Evolutionary conservation across 2,113 vertebrate species (phyloP).

Genomic region (Bostrychus sinensis): DNA sequence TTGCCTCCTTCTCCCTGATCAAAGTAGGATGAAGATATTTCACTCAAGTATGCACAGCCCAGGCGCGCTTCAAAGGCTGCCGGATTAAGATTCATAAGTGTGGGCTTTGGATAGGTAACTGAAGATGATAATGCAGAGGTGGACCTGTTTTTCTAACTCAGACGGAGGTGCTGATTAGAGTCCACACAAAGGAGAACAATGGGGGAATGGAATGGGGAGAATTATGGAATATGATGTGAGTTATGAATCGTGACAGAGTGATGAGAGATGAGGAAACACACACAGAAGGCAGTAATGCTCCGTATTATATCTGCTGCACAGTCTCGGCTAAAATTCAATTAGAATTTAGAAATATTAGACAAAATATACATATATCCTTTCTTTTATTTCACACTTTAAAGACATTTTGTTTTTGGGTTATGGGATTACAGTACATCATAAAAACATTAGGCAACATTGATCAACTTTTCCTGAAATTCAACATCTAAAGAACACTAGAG

Average conservation of each 20-base stretch:
- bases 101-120: constrained; percentile 53
- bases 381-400: not conserved
- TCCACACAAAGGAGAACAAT: not conserved
- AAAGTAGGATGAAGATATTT: constrained; percentile 73
- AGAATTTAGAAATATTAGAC: constrained; percentile 8
- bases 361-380: not conserved
- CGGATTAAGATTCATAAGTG: constrained; percentile 71
- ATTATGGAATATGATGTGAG: not conserved
- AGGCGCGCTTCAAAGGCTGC: constrained; percentile 64
- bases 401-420: not conserved
- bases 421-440: not conserved
- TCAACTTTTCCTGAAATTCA: too few relatives aligned
- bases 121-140: constrained; percentile 63
- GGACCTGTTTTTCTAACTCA: constrained; percentile 52
- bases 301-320: not conserved
- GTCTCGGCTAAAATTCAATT: not conserved
- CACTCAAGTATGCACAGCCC: constrained; percentile 60
- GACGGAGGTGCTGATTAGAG: constrained; percentile 25
- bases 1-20: constrained; percentile 70
- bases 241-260: not conserved
- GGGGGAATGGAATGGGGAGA: not conserved
- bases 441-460: too few relatives aligned
- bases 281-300: not conserved
- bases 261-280: not conserved
- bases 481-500: too few relatives aligned